Conservation (phyloP, 1,140 invertebrate species). For the Drosophila guanche region DNA sequence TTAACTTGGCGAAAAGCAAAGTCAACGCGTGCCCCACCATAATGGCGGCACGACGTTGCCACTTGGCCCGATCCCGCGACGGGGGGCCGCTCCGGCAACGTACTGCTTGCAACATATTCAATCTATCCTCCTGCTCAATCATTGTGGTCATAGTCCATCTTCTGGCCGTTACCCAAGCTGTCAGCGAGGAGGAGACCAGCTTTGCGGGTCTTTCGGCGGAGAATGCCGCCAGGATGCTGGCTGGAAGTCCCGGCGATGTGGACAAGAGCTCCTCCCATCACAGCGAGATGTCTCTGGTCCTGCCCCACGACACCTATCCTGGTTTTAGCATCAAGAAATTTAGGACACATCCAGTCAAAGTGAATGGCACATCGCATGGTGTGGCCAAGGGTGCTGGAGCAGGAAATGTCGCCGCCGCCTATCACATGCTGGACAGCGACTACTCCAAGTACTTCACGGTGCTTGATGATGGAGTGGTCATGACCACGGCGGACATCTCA, state of each 20-base stretch:
- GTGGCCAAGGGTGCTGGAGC: background rate
- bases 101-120: constrained; percentile 42
- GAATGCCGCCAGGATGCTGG: constrained; percentile 78
- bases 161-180: background rate
- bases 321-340: constrained; percentile 93
- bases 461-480: constrained; percentile 93
- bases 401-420: constrained; percentile 54
- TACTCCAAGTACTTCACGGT: constrained; percentile 93
- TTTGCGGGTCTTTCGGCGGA: constrained; percentile 67
- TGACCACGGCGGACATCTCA: constrained; percentile 93
- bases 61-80: background rate
- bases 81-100: constrained; percentile 43
- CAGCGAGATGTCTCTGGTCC: constrained; percentile 84
- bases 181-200: constrained; percentile 31
- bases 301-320: constrained; percentile 92
- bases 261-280: constrained; percentile 42
- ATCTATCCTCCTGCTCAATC: constrained; percentile 42
- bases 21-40: constrained; percentile 63
- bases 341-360: constrained; percentile 69
- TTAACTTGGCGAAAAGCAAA: constrained; percentile 7
- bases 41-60: constrained; percentile 78
- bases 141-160: constrained; percentile 25
- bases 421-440: constrained; percentile 87
- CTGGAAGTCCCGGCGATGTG: constrained; percentile 64
- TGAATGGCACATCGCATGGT: constrained; percentile 27